A percentile compares a stretch with the other conserved stretches of the same genome.
Evolutionary conservation across 1,140 invertebrate genomes (phyloP).

Genomic region (Proctacanthus coquilletti): DNA sequence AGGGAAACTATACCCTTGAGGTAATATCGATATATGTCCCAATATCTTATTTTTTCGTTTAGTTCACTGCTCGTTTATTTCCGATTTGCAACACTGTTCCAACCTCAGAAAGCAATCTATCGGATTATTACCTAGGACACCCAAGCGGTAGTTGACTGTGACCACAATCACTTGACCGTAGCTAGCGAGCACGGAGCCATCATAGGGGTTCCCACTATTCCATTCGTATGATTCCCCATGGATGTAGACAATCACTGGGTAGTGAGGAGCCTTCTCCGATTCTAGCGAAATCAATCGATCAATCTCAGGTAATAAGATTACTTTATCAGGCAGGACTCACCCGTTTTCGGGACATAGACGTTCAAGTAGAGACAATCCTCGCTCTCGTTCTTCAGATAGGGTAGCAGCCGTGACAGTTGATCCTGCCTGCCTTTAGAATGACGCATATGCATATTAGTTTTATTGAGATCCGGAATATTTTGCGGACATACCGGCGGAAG

Average conservation of each 20-base stretch:
- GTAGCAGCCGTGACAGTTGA: slow-evolving; percentile 50
- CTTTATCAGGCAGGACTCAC: slow-evolving; percentile 31
- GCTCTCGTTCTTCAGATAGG: slow-evolving; percentile 59
- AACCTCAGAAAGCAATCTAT: no score
- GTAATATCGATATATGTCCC: no score
- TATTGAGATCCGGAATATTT: slow-evolving; percentile 40
- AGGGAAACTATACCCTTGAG: no score
- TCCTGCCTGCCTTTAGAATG: slow-evolving; percentile 44
- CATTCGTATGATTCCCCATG: slow-evolving; percentile 87
- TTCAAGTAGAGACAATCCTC: slow-evolving; percentile 91
- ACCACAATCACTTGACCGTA: slow-evolving; percentile 86
- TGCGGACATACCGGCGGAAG: slow-evolving; percentile 79
- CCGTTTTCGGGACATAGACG: slow-evolving; percentile 70
- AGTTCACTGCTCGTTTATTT: no score
- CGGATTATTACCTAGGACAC: slow-evolving; percentile 61
- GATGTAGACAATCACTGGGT: slow-evolving; percentile 76
- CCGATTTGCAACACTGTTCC: no score
- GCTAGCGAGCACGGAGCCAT: slow-evolving; percentile 72
- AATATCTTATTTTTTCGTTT: no score
- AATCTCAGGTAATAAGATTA: no score
- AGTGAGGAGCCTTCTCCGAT: slow-evolving; percentile 23
- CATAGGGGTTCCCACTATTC: slow-evolving; percentile 85
- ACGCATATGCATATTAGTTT: slow-evolving; percentile 13
- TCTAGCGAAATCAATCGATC: no score
- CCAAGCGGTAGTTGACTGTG: slow-evolving; percentile 83